Conservation (phyloP, 1,140 invertebrate species). For the Cydia amplana region DNA sequence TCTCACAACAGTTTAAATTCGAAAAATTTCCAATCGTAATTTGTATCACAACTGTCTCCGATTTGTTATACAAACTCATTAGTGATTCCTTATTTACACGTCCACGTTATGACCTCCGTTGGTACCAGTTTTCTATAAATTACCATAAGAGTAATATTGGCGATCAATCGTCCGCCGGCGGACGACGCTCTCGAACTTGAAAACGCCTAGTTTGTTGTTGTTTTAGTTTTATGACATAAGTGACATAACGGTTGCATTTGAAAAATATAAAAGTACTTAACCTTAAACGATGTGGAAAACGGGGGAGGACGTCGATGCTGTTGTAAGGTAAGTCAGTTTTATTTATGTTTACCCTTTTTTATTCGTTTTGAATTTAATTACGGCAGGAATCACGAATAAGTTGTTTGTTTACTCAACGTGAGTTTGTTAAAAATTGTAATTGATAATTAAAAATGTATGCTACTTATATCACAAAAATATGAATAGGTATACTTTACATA, state of each 20-base stretch:
- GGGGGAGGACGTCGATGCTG: conserved; percentile 34
- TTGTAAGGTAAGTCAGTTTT: conserved; percentile 37
- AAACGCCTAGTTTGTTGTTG: background rate
- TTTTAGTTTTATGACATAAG: background rate
- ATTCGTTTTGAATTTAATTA: background rate
- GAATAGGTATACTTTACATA: too few relatives aligned
- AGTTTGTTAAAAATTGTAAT: background rate
- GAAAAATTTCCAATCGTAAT: background rate
- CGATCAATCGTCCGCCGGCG: conserved; percentile 2
- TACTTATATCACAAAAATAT: too few relatives aligned
- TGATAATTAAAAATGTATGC: too few relatives aligned
- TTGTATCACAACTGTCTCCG: background rate
- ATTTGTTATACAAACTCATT: background rate
- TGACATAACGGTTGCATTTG: background rate
- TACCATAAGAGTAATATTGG: conserved; percentile 5
- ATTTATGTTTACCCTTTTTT: background rate
- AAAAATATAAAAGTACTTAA: background rate
- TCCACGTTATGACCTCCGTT: background rate
- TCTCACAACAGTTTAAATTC: too few relatives aligned
- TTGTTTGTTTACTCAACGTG: background rate
- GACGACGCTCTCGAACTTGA: background rate
- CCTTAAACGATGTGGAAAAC: conserved; percentile 43
- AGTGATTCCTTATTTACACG: conserved; percentile 11
- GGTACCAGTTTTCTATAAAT: conserved; percentile 23
- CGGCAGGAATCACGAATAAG: background rate